Evolutionary conservation across 2,888 invertebrate genomes (phyloP).

Genomic region (Allacma fusca): DNA sequence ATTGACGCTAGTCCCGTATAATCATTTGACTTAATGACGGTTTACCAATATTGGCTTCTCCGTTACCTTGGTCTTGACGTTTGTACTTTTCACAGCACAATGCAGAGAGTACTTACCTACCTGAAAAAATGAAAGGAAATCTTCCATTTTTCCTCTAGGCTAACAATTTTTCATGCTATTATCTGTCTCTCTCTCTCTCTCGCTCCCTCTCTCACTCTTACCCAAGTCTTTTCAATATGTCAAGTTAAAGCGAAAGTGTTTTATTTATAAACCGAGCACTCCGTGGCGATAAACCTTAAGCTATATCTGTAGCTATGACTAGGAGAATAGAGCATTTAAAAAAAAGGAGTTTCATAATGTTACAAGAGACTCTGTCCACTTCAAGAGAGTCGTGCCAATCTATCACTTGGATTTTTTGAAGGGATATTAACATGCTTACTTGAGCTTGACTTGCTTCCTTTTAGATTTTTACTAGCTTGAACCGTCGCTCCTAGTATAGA

Average conservation of each 20-base stretch:
- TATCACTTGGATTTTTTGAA: not conserved
- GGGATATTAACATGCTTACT: not conserved
- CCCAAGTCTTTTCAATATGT: slow-evolving; percentile 11
- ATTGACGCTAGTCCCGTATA: too few relatives aligned
- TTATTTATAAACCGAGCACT: not conserved
- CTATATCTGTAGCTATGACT: too few relatives aligned
- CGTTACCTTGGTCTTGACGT: slow-evolving; percentile 36
- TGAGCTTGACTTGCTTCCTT: not conserved
- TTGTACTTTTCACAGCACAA: not conserved
- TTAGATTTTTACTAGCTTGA: not conserved
- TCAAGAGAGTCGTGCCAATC: slow-evolving; percentile 6
- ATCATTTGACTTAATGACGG: not conserved
- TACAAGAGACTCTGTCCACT: not conserved
- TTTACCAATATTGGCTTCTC: slow-evolving; percentile 9
- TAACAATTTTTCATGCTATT: slow-evolving; percentile 2
- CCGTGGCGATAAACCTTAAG: not conserved
- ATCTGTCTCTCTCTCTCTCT: not conserved
- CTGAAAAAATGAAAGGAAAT: slow-evolving; percentile 9
- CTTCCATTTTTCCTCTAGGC: not conserved
- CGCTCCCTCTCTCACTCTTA: too few relatives aligned
- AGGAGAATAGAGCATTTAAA: too few relatives aligned
- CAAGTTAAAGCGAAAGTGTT: slow-evolving; percentile 22
- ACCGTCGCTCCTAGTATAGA: too few relatives aligned
- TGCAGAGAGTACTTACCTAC: not conserved
- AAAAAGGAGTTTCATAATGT: not conserved